phyloP scores from a whole-genome alignment of 2,797 vertebrate genomes.

The Mormyrus hasselquistii region DNA sequence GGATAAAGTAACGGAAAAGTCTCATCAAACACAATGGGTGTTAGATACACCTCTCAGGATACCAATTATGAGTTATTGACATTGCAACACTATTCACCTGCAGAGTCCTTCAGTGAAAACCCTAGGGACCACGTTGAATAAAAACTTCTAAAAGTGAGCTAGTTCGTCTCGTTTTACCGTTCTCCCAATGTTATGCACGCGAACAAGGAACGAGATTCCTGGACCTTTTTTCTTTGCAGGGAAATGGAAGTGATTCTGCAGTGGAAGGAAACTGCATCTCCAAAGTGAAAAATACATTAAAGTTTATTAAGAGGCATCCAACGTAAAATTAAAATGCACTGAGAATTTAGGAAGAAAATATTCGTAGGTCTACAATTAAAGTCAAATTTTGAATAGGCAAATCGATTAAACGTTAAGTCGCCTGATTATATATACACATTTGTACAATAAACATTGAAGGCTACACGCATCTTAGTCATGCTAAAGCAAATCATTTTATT shows the following conservation, averaged over 20 bases:
- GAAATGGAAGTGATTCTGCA: background rate
- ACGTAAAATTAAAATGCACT: background rate
- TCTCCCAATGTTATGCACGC: background rate
- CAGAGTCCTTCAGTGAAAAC: background rate
- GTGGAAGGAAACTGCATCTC: background rate
- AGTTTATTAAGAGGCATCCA: constrained; percentile 11
- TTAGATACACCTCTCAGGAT: background rate
- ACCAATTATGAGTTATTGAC: background rate
- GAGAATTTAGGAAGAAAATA: background rate
- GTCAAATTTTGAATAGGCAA: background rate
- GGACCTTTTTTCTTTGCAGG: background rate
- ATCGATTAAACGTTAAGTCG: background rate
- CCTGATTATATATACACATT: background rate
- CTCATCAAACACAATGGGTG: background rate
- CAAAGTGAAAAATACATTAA: constrained; percentile 1
- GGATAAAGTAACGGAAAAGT: background rate
- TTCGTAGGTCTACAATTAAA: background rate
- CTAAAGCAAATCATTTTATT: constrained; percentile 72
- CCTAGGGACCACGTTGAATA: background rate
- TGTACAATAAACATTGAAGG: constrained; percentile 4
- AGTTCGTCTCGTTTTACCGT: background rate
- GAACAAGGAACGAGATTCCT: background rate
- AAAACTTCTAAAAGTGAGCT: background rate
- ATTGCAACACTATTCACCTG: background rate
- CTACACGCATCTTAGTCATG: constrained; percentile 44